Base-by-base conservation (phyloP, 1,140 invertebrate genomes). In the Paralvinella palmiformis region DNA sequence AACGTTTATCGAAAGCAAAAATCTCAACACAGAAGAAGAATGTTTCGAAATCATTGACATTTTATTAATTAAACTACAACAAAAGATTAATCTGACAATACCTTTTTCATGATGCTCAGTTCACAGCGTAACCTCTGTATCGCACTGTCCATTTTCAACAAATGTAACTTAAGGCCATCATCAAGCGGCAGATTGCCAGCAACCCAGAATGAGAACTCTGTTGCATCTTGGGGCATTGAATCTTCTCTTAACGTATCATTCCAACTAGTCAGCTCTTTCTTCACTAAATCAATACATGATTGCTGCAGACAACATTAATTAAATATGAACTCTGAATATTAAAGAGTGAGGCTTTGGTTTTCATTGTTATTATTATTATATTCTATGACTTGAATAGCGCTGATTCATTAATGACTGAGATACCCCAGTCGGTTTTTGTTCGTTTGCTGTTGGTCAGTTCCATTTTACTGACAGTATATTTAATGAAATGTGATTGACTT, bases 131-230 rank as follows among this genome's bases (percentile, higher is more conserved):
- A 81, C 61, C 89, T 82, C 66, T 86, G 83, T 71, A 88, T 83
- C n/a, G 86, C 84, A 74, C 83, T 85, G 76, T 90, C 85, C 31
- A 86, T 81, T 62, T 75, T 78, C 45, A 91, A 81, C 33, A 90
- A 76, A 62, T 79, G 77, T 4, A 88, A 76, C 27, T 85, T 81
- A 64, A 86, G 84, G 45, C 78, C 77, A 68, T 88, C 84, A 69
- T 85, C 81, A 56, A 91, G 76, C 32, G 87, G 84, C 31, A 92
- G 76, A 79, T 89, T 89, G 66, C 86, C 85, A 45, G 87, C 87
- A 48, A 89, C 85, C 89, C 89, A 91, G 79, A 86, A 91, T 17
- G 89, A 90, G 69, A 91, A 82, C 65, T 88, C 85, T 59, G 84
- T 78, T 7, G 87, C 83, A 78, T 89, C 86, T 64, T 78, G 75